phyloP scores from a whole-genome alignment of 1,140 invertebrate genomes.

The Rhagoletis zephyria region DNA sequence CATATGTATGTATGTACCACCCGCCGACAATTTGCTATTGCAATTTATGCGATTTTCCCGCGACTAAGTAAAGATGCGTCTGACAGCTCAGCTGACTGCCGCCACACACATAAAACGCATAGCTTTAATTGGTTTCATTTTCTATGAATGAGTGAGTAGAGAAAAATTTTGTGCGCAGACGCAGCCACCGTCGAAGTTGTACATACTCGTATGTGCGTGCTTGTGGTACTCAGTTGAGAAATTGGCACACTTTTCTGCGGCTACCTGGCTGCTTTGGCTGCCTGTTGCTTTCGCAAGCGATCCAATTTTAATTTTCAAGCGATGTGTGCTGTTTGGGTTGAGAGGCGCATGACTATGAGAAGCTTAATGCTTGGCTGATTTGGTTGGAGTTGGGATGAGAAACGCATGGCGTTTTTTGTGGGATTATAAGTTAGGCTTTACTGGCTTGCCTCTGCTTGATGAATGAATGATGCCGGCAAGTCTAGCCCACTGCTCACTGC shows the following conservation, averaged over 20 bases:
- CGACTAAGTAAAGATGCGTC: neutral
- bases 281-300: constrained; percentile 20
- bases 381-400: no score
- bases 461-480: no score
- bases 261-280: neutral
- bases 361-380: no score
- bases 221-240: neutral
- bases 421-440: no score
- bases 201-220: neutral
- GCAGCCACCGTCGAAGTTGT: neutral
- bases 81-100: neutral
- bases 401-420: no score
- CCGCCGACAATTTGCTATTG: neutral
- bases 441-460: no score
- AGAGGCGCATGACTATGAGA: neutral
- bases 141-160: neutral
- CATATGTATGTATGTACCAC: neutral
- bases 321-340: neutral
- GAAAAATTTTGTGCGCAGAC: constrained; percentile 2
- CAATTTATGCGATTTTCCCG: constrained; percentile 31
- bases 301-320: neutral
- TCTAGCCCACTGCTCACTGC: no score
- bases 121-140: constrained; percentile 38
- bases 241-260: neutral
- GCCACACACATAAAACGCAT: constrained; percentile 10